A percentile compares a stretch with the other conserved stretches of the same genome.
phyloP scores from a whole-genome alignment of 2,797 vertebrate genomes.

The Sphaeramia orbicularis region DNA sequence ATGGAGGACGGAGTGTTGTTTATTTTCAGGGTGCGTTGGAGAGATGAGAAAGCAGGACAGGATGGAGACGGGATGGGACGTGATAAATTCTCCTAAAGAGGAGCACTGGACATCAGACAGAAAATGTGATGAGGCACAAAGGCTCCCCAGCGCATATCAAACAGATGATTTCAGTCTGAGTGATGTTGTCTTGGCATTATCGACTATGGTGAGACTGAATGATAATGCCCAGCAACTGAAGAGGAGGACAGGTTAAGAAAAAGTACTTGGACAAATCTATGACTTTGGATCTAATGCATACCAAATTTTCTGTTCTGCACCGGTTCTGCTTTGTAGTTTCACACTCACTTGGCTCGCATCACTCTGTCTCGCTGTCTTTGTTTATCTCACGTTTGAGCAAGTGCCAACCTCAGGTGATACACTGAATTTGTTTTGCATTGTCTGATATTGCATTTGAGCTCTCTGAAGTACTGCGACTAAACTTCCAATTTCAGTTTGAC shows the following conservation, averaged over 20 bases:
- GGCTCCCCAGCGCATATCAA: slow-evolving; percentile 71
- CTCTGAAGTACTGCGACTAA: no score
- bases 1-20: slow-evolving; percentile 50
- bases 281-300: slow-evolving; percentile 57
- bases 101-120: slow-evolving; percentile 69
- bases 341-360: slow-evolving; percentile 37
- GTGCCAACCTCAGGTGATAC: slow-evolving; percentile 36
- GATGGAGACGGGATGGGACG: slow-evolving; percentile 47
- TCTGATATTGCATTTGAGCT: slow-evolving; percentile 1
- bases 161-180: slow-evolving; percentile 71
- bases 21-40: slow-evolving; percentile 51
- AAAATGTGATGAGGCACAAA: slow-evolving; percentile 77
- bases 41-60: slow-evolving; percentile 57
- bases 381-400: slow-evolving; percentile 44
- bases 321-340: slow-evolving; percentile 37
- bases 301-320: slow-evolving; percentile 42
- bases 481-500: no score
- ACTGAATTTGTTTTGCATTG: slow-evolving; percentile 29
- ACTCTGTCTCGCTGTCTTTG: slow-evolving; percentile 22
- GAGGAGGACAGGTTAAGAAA: slow-evolving; percentile 63
- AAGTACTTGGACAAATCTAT: slow-evolving; percentile 57
- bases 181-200: slow-evolving; percentile 70
- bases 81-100: slow-evolving; percentile 71
- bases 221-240: slow-evolving; percentile 55
- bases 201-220: slow-evolving; percentile 59